Percentiles rank a stretch among this genome's conserved stretches.
These are phyloP conservation scores for Drosophila pandora DNA, from an alignment of 1,140 invertebrate species.

Conservation along the genomic window DNA sequence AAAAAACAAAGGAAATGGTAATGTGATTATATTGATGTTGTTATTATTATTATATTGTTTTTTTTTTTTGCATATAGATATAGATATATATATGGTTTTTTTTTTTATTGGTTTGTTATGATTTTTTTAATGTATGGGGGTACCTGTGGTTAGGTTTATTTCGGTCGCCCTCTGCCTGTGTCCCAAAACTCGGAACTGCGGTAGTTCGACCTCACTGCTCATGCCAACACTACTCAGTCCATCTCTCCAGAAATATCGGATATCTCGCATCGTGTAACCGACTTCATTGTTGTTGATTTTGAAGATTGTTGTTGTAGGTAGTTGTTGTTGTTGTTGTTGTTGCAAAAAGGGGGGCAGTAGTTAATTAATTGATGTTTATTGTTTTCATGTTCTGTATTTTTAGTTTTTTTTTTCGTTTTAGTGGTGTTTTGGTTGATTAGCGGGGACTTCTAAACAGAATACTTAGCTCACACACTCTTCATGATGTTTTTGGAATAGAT, in stretches of 20 bases:
- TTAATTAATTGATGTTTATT: constrained; percentile 76
- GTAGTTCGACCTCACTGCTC: constrained; percentile 95
- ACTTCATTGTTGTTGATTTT: constrained; percentile 86
- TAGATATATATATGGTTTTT: constrained; percentile 20
- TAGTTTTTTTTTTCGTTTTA: constrained; percentile 21
- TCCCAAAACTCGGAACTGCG: constrained; percentile 97
- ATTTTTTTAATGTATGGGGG: constrained; percentile 84
- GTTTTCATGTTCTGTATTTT: constrained; percentile 44
- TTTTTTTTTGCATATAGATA: constrained; percentile 40
- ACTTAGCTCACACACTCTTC: constrained; percentile 32
- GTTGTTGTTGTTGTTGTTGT: constrained; percentile 57
- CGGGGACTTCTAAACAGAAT: constrained; percentile 38
- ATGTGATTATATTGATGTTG: constrained; percentile 61
- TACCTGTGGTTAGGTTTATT: constrained; percentile 97
- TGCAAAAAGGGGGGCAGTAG: constrained; percentile 76
- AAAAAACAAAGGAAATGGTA: constrained; percentile 67
- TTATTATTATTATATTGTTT: constrained; percentile 14
- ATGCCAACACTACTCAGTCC: constrained; percentile 94
- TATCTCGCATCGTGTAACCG: constrained; percentile 99
- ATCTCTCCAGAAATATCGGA: constrained; percentile 97
- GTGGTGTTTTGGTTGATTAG: constrained; percentile 5
- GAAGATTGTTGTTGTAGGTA: constrained; percentile 51
- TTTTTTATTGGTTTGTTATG: constrained; percentile 51
- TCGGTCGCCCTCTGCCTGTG: constrained; percentile 95
- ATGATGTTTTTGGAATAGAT: constrained; percentile 29